phyloP scores from a whole-genome alignment of 2,888 invertebrate species.

The Cryptophagus acutangulus region DNA sequence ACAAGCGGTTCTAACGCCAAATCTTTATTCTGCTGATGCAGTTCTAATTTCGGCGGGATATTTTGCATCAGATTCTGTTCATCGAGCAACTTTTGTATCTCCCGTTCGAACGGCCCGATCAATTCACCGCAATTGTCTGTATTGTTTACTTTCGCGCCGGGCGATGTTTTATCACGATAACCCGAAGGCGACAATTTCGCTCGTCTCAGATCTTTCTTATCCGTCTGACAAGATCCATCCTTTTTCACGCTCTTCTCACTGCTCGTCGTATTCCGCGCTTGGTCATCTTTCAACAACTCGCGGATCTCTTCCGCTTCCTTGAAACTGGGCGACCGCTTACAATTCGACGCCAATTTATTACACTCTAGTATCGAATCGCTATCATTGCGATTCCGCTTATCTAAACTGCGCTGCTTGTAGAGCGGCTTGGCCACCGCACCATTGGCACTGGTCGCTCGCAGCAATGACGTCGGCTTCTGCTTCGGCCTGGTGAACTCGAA shows the following conservation, averaged over 20 bases:
- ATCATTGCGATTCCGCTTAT: constrained; percentile 42
- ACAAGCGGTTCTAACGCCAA: constrained; percentile 50
- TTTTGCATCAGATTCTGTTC: constrained; percentile 63
- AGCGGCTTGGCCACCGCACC: constrained; percentile 24
- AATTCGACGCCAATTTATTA: constrained; percentile 44
- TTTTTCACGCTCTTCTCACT: constrained; percentile 56
- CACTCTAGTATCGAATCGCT: constrained; percentile 46
- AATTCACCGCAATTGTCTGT: constrained; percentile 49
- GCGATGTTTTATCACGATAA: constrained; percentile 47
- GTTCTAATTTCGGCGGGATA: constrained; percentile 57
- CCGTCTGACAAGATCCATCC: constrained; percentile 63
- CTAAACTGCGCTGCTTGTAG: constrained; percentile 39
- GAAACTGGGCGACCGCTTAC: constrained; percentile 47
- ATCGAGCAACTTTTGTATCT: constrained; percentile 72
- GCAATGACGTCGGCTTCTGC: constrained; percentile 36
- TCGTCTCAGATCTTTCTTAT: constrained; percentile 56
- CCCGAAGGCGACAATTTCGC: constrained; percentile 54
- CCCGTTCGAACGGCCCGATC: constrained; percentile 70
- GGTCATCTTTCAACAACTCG: constrained; percentile 41
- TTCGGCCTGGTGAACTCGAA: constrained; percentile 56
- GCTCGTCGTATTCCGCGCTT: constrained; percentile 50
- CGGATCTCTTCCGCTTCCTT: constrained; percentile 47
- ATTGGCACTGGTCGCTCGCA: constrained; percentile 40
- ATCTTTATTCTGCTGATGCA: constrained; percentile 59
- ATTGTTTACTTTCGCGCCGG: constrained; percentile 52